Evolutionary conservation across 2,113 vertebrate genomes (phyloP), one percentile per base, ranked within the genome.

Genomic region (Gallinago undulata): DNA sequence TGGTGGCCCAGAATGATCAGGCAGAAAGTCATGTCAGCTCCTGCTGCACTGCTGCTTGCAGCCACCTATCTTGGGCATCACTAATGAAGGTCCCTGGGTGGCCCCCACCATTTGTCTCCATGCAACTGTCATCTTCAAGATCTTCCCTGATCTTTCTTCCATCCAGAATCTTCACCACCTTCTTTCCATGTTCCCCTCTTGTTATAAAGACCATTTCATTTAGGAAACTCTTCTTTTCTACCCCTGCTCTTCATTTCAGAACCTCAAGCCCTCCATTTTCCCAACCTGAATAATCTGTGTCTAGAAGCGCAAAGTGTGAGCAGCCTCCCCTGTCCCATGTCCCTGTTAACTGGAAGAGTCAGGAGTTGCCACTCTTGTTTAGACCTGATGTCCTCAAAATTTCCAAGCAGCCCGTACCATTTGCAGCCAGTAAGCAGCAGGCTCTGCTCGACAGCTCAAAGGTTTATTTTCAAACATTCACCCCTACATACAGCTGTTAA

Each of bases 11-110:
- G n/a, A n/a, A 50, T 8, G 50, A 18, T 35, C 23, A 80, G 39
- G 27, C 30, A 50, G n/a, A 60, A 90, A 37, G 28, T 51, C 24
- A 12, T 11, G n/a, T 31, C n/a, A 53, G 27, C 50, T 51, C 47
- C 53, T 64, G 50, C n/a, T 55, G n/a, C 3, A 4, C 56, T 60
- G 31, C 14, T 87, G 39, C 41, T 56, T 15, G 8, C 51, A 3
- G 2, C 50, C 48, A 31, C 28, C 39, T 75, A 6, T 50, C 7
- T n/a, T 2, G 3, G 68, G 5, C 24, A 70, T 13, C 35, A 56
- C 13, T 8, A 27, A 21, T 28, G 1, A 1, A 55, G 27, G 23
- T 11, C 7, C 13, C n/a, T 64, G 7, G 1, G 24, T 28, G 27
- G 11, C 7, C 6, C 9, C 6, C 13, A 57, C 10, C 8, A 13